Conservation (phyloP, 2,113 vertebrate genomes). For the Rhea americana region DNA sequence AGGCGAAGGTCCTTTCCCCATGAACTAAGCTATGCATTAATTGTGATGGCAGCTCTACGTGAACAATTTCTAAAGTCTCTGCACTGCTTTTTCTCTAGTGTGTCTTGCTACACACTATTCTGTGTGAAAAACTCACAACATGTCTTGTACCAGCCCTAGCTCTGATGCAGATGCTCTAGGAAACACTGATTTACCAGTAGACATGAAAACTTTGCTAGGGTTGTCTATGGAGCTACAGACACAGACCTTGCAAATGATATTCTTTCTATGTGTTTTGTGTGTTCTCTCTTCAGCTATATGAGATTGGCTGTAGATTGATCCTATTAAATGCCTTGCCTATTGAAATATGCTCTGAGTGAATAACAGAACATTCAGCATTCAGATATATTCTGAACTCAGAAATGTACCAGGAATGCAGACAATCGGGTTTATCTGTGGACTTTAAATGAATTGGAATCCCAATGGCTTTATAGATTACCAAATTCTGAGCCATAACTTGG, state of each 20-base stretch:
- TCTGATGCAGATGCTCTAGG: not conserved
- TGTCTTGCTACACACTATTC: not conserved
- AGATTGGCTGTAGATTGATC: not conserved
- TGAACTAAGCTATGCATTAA: not conserved
- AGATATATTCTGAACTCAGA: not conserved
- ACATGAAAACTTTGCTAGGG: not conserved
- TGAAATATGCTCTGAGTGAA: rapidly evolving
- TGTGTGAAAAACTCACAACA: not conserved
- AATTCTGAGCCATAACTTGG: not conserved
- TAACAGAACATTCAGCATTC: not conserved
- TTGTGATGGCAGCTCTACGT: not conserved
- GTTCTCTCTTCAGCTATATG: not conserved
- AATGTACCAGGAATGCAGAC: rapidly evolving
- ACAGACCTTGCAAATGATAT: not conserved
- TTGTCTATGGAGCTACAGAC: not conserved
- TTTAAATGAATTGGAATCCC: not conserved
- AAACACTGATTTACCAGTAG: not conserved
- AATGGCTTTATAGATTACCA: not conserved
- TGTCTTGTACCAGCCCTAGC: not conserved
- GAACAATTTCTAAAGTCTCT: not conserved
- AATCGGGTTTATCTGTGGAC: not conserved
- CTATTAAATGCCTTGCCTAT: not conserved
- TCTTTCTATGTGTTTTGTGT: not conserved
- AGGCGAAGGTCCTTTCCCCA: rapidly evolving
- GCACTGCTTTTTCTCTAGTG: not conserved